Evolutionary conservation across 2,888 invertebrate genomes (phyloP), one percentile per base, ranked within the genome.

Genomic region (Spialia ferax): DNA sequence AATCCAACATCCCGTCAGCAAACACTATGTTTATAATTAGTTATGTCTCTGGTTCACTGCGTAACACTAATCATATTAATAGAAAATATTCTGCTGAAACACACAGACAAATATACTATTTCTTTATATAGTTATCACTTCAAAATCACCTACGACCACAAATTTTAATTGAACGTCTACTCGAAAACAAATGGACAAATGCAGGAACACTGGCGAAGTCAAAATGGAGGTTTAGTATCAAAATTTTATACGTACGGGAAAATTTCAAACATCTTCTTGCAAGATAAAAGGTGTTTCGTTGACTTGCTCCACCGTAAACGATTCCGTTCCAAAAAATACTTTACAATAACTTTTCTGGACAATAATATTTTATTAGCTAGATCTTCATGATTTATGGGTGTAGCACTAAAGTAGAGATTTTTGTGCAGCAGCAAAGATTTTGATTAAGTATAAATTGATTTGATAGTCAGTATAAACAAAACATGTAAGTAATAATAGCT

Each of bases 81-180:
- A 86, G 89, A 91, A 91, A 91, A 92, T 89, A 91, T 74, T 82
- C 77, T 86, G 87, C 82, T 86, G 86, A 86, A 89, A 86, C 86
- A 87, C 82, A 87, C 83, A 87, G 84, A 86, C 78, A 85, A 87
- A 55, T 71, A 62, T 69, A 64, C 64, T 69, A 70, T 69, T 65
- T 72, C 45, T 32, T 64, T 59, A 69, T 59, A 69, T 68, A 69
- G 65, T 62, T 72, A 73, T 73, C 67, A 73, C 70, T 71, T 69
- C 56, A 60, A 71, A 68, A 63, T 66, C 52, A 59, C 29, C 71
- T 69, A 70, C 59, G 45, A 63, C 56, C 61, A 63, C 66, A 26
- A 63, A 62, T 55, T 63, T n/a, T n/a, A n/a, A n/a, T n/a, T 65
- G 61, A 62, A 52, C 23, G 20, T 48, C 38, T 62, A 63, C 42